phyloP scores from a whole-genome alignment of 64 coral and sea anemone species.

The Pocillopora verrucosa region DNA sequence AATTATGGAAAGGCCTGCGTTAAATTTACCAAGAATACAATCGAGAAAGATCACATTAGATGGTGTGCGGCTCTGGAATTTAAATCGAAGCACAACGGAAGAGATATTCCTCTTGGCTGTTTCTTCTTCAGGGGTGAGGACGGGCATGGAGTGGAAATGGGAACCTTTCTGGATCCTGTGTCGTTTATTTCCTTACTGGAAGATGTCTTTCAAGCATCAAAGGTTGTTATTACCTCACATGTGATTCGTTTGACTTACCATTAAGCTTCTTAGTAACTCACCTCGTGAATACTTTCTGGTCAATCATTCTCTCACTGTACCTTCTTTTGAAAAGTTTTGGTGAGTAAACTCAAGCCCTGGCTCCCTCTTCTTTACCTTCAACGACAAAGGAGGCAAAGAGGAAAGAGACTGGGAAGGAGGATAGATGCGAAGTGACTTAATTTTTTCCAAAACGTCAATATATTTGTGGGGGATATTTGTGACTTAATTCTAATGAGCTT shows the following conservation, averaged over 20 bases:
- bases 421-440: too few species aligned
- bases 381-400: too few species aligned
- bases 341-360: too few species aligned
- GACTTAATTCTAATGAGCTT: too few species aligned
- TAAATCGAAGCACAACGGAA: not conserved
- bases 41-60: slow-evolving; percentile 22
- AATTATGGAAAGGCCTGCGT: slow-evolving; percentile 11
- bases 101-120: slow-evolving; percentile 35
- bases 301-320: not conserved
- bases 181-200: not conserved
- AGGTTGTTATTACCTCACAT: not conserved
- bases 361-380: too few species aligned
- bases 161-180: not conserved
- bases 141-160: not conserved
- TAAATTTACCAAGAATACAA: slow-evolving; percentile 16
- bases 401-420: too few species aligned
- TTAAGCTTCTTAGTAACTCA: too few species aligned
- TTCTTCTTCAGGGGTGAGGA: slow-evolving; percentile 40
- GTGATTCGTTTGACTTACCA: not conserved
- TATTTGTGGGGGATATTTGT: too few species aligned
- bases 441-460: too few species aligned
- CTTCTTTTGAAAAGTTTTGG: too few species aligned
- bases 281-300: not conserved
- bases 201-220: not conserved
- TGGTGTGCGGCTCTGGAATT: slow-evolving; percentile 18